Evolutionary conservation across 2,113 vertebrate genomes (phyloP), one percentile per base, ranked within the genome.

Genomic region (Gadus chalcogrammus): DNA sequence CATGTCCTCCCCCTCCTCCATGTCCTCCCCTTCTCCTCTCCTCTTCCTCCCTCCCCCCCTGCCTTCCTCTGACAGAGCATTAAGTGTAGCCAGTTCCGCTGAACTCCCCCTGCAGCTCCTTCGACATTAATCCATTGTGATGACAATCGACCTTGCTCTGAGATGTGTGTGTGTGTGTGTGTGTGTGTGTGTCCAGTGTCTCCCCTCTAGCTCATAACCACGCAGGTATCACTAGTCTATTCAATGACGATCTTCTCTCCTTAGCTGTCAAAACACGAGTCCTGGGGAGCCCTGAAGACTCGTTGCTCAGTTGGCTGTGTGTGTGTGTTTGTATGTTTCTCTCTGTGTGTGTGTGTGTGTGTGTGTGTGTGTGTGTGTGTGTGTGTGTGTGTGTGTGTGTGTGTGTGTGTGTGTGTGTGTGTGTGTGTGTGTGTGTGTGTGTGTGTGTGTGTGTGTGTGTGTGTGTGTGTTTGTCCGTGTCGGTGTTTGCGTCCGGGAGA

Each of bases 121-220:
- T 84, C 87, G 90, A 92, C 89, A 91, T 90, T 92, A 90, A 92
- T 92, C 90, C 87, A 90, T 92, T 91, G 88, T 92, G 90, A 91
- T 91, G 89, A 91, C 91, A 91, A 71, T 90, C 88, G 90, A 91
- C 90, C 91, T 91, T 91, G 90, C 91, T 91, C 83, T 90, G 81
- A 92, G 89, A 89, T 64, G 82, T 76, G 82, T 75, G 68, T 38
- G 67, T 61, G 73, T 64, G 70, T 66, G 73, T 72, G 74, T 73
- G 74, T 77, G 69, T 74, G 76, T 73, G 82, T 77, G 82, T 70
- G 81, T 86, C 87, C 84, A 83, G 76, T 72, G 75, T 84, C 71
- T 77, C 68, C 82, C 85, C 83, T 82, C 79, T 71, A 86, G 86
- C 90, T 77, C 79, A 73, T 83, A 85, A 85, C 85, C 73, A 78